phyloP scores from a whole-genome alignment of 2,797 vertebrate genomes.

The Australoheros facetus region DNA sequence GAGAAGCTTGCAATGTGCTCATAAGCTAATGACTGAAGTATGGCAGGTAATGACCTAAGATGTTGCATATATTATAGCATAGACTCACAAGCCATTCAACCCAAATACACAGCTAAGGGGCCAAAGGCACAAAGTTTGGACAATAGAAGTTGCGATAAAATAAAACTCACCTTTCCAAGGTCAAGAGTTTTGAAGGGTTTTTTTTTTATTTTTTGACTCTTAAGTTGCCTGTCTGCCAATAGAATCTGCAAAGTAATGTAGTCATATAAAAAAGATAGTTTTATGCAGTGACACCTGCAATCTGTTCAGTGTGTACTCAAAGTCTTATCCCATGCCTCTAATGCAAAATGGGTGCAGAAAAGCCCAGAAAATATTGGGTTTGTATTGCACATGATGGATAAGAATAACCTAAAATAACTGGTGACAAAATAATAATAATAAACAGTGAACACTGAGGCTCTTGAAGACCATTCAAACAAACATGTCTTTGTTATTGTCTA shows the following conservation, averaged over 20 bases:
- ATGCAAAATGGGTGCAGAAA: neutral
- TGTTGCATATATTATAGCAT: neutral
- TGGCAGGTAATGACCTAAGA: neutral
- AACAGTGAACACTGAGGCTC: neutral
- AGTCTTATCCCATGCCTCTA: neutral
- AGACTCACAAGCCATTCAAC: neutral
- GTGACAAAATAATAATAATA: neutral
- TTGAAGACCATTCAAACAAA: too few species aligned
- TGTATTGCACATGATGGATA: rapidly evolving
- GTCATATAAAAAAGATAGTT: neutral
- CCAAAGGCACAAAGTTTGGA: neutral
- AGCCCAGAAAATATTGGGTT: neutral
- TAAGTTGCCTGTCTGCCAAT: neutral
- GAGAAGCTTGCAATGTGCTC: neutral
- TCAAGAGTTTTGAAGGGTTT: rapidly evolving
- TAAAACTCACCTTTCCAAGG: neutral
- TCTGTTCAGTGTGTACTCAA: neutral
- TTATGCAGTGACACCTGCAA: neutral
- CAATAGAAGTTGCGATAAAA: neutral
- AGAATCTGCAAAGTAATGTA: neutral
- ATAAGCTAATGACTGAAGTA: neutral
- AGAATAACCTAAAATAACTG: neutral
- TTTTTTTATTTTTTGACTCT: too few species aligned
- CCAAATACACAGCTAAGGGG: neutral
- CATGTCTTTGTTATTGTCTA: too few species aligned